Percentiles rank a stretch among this genome's conserved stretches.
phyloP scores from a whole-genome alignment of 2,113 vertebrate species.

The Emydocephalus ijimae region DNA sequence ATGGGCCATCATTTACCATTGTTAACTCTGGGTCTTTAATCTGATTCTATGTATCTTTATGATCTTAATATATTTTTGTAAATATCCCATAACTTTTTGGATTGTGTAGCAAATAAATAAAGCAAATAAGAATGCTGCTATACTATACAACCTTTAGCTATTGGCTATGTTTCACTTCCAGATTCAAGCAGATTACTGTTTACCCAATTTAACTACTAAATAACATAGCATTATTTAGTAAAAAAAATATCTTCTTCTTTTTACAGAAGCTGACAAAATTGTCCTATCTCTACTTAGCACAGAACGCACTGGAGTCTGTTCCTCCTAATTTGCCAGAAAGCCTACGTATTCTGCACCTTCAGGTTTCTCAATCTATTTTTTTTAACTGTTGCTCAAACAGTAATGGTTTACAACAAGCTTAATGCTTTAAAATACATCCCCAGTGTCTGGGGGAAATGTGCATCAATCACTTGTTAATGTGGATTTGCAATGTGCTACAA shows the following conservation, averaged over 20 bases:
- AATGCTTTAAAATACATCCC: too few relatives aligned
- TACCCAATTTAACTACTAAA: background rate
- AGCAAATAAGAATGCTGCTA: background rate
- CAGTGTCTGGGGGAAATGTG: background rate
- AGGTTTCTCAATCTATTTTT: constrained; percentile 71
- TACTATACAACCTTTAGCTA: background rate
- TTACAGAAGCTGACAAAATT: constrained; percentile 84
- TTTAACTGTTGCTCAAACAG: background rate
- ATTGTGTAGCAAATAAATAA: background rate
- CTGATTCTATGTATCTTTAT: background rate
- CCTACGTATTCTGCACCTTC: constrained; percentile 87
- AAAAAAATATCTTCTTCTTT: constrained; percentile 27
- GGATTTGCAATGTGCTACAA: background rate
- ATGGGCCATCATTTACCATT: background rate
- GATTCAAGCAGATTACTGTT: background rate
- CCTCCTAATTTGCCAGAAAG: constrained; percentile 86
- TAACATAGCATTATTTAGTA: background rate
- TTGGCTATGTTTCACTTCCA: background rate
- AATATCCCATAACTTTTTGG: background rate
- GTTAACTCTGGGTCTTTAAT: background rate
- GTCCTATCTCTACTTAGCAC: constrained; percentile 81
- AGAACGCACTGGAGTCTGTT: constrained; percentile 89
- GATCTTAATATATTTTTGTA: background rate
- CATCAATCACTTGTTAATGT: background rate
- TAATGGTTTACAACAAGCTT: background rate